Evolutionary conservation across 2,113 vertebrate species (phyloP), one percentile per base, ranked within the genome.

Genomic region (Strix aluco): DNA sequence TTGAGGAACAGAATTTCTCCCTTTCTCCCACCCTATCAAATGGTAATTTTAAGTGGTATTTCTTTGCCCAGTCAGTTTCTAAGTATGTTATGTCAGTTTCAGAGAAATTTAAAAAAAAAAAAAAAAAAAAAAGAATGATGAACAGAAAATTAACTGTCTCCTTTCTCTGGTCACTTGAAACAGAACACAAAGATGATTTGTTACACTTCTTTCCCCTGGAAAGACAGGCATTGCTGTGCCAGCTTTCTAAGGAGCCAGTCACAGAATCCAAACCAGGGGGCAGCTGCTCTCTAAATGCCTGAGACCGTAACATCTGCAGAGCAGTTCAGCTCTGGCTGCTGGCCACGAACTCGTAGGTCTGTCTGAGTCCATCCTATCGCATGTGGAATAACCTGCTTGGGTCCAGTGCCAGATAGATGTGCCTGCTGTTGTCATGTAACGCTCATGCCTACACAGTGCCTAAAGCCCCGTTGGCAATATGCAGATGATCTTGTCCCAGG

Each of bases 401-500:
- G 70, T 52, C 58, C 70, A 20, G 70, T 30, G 52, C 40, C 67
- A 40, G 32, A 52, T 5, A 77, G 62, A 72, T 49, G 25, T 49
- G 36, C 40, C 54, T 82, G 78, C 67, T 78, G 46, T 75, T 94
- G 66, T 77, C 78, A 27, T 15, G 73, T 87, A 82, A 42, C 2
- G 2, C 42, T 94, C 3, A 0, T 66, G 83, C 73, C 72, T 54
- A 72, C 2, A 3, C 83, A n/a, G 57, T 78, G 77, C 72, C 73
- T 81, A 89, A 84, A 87, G 77, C 61, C 84, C 95, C 22, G 0
- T 61, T 0, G 7, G 95, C 94, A 96, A 92, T 95, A 92, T 92
- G 81, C 81, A 94, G 81, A 95, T 95, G 30, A 94, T 89, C 92
- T 54, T 32, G 18, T 85, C 92, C 88, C 92, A 55, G 49, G 88